Evolutionary conservation across 2,113 vertebrate genomes (phyloP), one percentile per base, ranked within the genome.

Genomic region (Seriola aureovittata): DNA sequence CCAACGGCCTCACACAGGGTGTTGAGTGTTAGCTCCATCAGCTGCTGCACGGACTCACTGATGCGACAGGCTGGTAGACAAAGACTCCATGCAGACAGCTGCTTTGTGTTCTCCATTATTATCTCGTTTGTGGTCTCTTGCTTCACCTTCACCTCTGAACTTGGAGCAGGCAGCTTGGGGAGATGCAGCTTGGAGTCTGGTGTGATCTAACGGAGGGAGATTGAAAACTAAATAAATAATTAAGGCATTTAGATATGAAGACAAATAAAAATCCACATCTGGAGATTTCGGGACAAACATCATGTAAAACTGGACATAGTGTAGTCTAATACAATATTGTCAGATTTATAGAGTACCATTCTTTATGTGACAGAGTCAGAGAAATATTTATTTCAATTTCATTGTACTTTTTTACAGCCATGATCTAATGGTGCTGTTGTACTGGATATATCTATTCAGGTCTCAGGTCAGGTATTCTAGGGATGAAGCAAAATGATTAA

Each of bases 41-140:
- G 94, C 46, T 97, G 95, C 94, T 98, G 95, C 91, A 97, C 97
- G 0, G 97, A 98, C 13, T 95, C 96, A 55, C 98, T 99, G 95
- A 99, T 96, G 66, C 96, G 96, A 82, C 98, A 99, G 0, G 92
- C 68, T 1, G 98, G 98, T 78, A 99, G 92, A 13, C 96, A 94
- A 75, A 99, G 91, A 0, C 95, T 97, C 87, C 93, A 89, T 0
- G 74, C 93, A 54, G 95, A 95, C 90, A 99, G 88, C 32, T 93
- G 94, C 63, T 94, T 90, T 11, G 92, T 85, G 0, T 93, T 95
- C 65, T 96, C 95, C 93, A 97, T 46, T 5, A 42, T 78, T n/a
- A 65, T 52, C 2, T 48, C 55, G 0, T 32, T 91, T 1, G 11
- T 67, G 21, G 14, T 2, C 11, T 93, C 91, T 3, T 88, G 92